A percentile compares a stretch with the other conserved stretches of the same genome.
Conservation (phyloP, 2,797 vertebrate species). For the Gallinago solitaria region DNA sequence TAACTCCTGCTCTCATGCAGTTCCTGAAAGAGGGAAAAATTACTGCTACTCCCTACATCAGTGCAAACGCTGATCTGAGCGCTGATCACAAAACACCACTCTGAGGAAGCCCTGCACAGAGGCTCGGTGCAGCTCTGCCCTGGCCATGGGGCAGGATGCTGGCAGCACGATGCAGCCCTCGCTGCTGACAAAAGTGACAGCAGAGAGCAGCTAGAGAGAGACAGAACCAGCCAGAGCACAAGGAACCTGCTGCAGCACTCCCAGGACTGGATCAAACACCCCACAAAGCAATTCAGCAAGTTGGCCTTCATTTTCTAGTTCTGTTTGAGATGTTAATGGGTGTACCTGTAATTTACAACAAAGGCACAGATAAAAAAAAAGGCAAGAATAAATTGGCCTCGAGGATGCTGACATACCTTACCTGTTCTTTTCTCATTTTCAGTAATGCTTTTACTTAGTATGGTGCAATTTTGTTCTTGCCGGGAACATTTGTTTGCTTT, state of each 20-base stretch:
- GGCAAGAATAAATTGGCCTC: neutral
- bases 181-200: neutral
- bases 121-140: too few relatives aligned
- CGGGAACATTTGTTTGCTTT: neutral
- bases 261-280: neutral
- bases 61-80: neutral
- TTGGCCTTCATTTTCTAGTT: neutral
- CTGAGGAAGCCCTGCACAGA: fast-evolving
- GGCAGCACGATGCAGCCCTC: fast-evolving
- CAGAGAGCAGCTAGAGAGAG: neutral
- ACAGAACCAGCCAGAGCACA: neutral
- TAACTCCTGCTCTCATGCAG: neutral
- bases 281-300: neutral
- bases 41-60: neutral
- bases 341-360: neutral
- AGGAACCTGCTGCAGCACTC: neutral
- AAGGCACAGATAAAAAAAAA: neutral
- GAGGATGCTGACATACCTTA: neutral
- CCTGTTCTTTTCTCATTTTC: neutral
- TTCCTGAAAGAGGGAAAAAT: neutral
- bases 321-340: neutral
- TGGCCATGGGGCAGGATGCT: neutral
- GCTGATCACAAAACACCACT: too few relatives aligned
- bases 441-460: neutral
- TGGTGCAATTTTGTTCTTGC: neutral